phyloP scores from a whole-genome alignment of 2,888 invertebrate species.

The Conistra vaccinii region DNA sequence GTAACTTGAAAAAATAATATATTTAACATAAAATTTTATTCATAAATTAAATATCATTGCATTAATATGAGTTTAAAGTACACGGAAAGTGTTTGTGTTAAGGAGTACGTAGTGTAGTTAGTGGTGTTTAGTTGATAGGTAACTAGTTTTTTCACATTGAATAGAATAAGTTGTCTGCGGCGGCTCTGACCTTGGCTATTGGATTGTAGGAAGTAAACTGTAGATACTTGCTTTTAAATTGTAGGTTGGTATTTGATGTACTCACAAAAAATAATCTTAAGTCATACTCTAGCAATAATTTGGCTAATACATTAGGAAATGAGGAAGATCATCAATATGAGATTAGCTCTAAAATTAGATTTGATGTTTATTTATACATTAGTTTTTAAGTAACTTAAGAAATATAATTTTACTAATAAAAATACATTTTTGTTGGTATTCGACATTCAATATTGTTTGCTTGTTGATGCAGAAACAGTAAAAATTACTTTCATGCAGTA shows the following conservation, averaged over 20 bases:
- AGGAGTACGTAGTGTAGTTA: constrained; percentile 49
- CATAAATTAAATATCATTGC: constrained; percentile 21
- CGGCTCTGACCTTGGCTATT: constrained; percentile 89
- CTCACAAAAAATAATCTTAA: constrained; percentile 87
- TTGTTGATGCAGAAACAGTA: not conserved
- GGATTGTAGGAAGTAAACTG: constrained; percentile 91
- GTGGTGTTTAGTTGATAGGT: constrained; percentile 77
- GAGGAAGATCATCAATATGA: constrained; percentile 46
- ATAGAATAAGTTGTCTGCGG: constrained; percentile 88
- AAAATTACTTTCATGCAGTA: not conserved
- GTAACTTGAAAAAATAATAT: constrained; percentile 82
- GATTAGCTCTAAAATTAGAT: constrained; percentile 41
- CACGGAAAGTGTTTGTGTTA: constrained; percentile 36
- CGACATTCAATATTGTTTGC: not conserved
- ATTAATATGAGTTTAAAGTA: constrained; percentile 21
- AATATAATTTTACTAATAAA: not conserved
- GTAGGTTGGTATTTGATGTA: constrained; percentile 90
- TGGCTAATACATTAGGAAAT: constrained; percentile 65
- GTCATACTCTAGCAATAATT: constrained; percentile 74
- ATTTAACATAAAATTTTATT: constrained; percentile 19
- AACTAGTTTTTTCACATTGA: constrained; percentile 85
- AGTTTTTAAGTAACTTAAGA: not conserved
- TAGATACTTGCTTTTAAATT: constrained; percentile 90
- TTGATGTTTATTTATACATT: constrained; percentile 30
- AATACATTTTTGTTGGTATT: not conserved